These are phyloP conservation scores for Lophius americanus DNA, from an alignment of 2,797 vertebrate genomes.

Conservation along the genomic window DNA sequence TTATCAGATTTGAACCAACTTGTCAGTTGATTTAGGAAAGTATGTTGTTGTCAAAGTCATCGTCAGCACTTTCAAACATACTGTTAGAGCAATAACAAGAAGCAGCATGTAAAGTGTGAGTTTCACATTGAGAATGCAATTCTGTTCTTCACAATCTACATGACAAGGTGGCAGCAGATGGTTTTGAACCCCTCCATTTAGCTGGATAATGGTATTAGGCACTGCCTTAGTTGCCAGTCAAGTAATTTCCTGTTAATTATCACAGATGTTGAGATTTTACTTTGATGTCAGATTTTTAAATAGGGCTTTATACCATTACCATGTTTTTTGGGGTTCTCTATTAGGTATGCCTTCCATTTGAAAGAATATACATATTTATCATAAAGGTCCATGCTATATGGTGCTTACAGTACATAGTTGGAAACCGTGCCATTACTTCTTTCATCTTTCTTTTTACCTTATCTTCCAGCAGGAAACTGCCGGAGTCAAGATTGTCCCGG, in stretches of 20 bases:
- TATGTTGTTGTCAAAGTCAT: no score
- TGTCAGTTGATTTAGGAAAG: no score
- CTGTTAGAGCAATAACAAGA: no score
- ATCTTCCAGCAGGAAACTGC: neutral
- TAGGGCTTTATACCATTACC: neutral
- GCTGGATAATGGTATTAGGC: constrained; percentile 8
- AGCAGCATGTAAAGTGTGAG: no score
- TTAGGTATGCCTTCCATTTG: constrained; percentile 10
- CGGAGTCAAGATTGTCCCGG: neutral
- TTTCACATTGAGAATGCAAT: constrained; percentile 20
- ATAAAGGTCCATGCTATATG: neutral
- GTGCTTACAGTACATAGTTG: neutral
- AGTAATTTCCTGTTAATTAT: constrained; percentile 16
- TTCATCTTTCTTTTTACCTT: constrained; percentile 33
- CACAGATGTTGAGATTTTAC: no score
- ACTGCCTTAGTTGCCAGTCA: neutral
- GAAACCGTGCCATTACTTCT: neutral
- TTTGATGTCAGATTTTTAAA: no score
- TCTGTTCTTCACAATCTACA: neutral
- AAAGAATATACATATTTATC: neutral
- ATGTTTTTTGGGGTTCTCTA: neutral
- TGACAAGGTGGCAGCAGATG: no score
- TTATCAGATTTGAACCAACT: no score
- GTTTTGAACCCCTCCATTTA: no score
- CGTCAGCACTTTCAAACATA: no score